Conservation (phyloP, 2,113 vertebrate genomes). For the Numenius arquata region DNA sequence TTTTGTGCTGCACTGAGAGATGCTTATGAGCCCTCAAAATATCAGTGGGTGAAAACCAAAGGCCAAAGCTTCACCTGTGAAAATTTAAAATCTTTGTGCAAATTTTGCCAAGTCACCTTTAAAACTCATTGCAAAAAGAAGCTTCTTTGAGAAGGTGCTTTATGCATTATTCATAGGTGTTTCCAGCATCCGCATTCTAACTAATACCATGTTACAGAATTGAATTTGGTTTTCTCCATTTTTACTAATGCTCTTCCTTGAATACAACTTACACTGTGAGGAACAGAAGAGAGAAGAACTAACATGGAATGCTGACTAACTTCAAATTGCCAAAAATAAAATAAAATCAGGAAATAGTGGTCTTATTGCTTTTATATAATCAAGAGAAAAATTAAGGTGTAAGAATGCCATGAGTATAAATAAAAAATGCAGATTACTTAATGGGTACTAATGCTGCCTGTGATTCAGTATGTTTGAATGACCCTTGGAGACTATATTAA, state of each 20-base stretch:
- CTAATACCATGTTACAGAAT: not conserved
- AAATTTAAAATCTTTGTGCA: not conserved
- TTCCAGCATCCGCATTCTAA: not conserved
- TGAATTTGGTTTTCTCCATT: not conserved
- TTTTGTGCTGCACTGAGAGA: not conserved
- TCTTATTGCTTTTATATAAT: slow-evolving; percentile 5
- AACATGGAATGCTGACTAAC: not conserved
- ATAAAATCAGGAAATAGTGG: not conserved
- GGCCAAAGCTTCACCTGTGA: not conserved
- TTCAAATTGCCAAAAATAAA: not conserved
- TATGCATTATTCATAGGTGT: not conserved
- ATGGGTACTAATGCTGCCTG: not conserved
- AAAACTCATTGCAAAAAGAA: not conserved
- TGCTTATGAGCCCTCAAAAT: not conserved
- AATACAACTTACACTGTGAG: not conserved
- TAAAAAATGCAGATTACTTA: not conserved
- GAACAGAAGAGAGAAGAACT: not conserved
- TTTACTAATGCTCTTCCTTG: not conserved
- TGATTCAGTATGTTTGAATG: slow-evolving; percentile 20
- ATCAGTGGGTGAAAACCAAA: not conserved
- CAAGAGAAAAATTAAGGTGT: not conserved
- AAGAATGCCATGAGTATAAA: not conserved
- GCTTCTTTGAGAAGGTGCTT: not conserved
- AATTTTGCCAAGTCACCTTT: not conserved
- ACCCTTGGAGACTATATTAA: slow-evolving; percentile 4